These are phyloP conservation scores for Pomacea canaliculata DNA, from an alignment of 2,888 invertebrate genomes.

Conservation along the genomic window DNA sequence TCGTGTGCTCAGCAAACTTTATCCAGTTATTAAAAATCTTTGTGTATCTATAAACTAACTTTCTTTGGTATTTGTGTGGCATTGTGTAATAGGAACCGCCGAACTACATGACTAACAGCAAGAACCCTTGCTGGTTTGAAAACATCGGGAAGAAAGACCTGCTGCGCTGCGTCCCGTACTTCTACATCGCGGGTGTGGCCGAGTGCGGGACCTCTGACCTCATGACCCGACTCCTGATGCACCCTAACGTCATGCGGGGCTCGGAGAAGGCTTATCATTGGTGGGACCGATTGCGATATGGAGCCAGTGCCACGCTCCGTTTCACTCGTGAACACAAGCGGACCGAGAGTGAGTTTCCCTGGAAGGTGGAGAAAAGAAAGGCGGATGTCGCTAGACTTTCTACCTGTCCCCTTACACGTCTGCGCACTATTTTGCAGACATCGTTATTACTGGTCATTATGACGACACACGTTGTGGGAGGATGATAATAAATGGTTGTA, in stretches of 20 bases:
- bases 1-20: too few species aligned
- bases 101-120: conserved; percentile 19
- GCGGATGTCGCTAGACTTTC: too few species aligned
- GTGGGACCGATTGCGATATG: conserved; percentile 28
- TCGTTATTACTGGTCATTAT: too few species aligned
- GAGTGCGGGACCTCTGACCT: conserved; percentile 29
- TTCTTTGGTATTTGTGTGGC: too few species aligned
- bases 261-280: conserved; percentile 16
- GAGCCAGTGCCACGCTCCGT: conserved; percentile 6
- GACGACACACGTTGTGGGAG: too few species aligned
- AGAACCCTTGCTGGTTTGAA: conserved; percentile 32
- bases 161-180: conserved; percentile 30
- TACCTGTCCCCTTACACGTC: too few species aligned
- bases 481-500: too few species aligned
- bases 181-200: conserved; percentile 30
- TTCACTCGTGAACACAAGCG: conserved; percentile 15
- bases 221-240: conserved; percentile 7
- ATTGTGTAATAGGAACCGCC: conserved; percentile 13
- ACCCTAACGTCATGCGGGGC: conserved; percentile 12
- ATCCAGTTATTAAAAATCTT: too few species aligned
- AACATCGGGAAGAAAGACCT: conserved; percentile 22
- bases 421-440: too few species aligned
- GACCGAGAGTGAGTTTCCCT: not conserved
- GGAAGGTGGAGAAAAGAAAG: too few species aligned
- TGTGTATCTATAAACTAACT: too few species aligned